Base-by-base conservation (phyloP, 2,797 vertebrate genomes). In the Pempheris klunzingeri region DNA sequence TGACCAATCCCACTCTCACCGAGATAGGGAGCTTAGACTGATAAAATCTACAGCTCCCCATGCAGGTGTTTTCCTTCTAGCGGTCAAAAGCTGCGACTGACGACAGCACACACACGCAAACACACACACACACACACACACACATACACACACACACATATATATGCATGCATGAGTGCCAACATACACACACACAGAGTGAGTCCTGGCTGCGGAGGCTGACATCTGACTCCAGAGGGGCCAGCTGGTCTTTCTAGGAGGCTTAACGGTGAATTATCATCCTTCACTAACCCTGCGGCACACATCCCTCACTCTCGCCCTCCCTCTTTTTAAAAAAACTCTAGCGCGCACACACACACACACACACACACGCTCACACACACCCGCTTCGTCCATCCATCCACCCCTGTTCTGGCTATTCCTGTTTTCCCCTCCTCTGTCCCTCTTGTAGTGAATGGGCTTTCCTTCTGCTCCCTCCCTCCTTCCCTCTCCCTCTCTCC, bases 61-160 rank as follows among this genome's bases (percentile, higher is more conserved):
- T 94, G 93, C 93, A 95, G 93, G 94, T 94, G 93, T 94, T 94
- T 94, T 92, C 92, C 94, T 93, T 87, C 92, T 62, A 95, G 93
- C 93, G 84, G 83, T 90, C 88, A 87, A 92, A 90, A 87, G 90
- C 93, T 87, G 90, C 36, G 54, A 87, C 87, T 91, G 90, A 86
- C 77, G 46, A 88, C 88, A 87, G 66, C 83, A 72, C 79, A 53
- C 79, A 34, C 79, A 34, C 47, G 0, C 65, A 52, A 8, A 43
- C 47, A 72, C 61, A 63, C 38, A 76, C 55, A 44, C 36, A 36
- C 43, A 68, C 78, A 78, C n/a, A 50, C 66, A 75, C 57, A 64
- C n/a, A 78, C 39, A 46, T 18, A 8, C 71, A 50, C 72, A 73
- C 69, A 66, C 32, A 43, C n/a, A 71, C 49, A 71, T 67, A 71